Conservation (phyloP, 2,888 invertebrate genomes). For the Agrotis clavis region DNA sequence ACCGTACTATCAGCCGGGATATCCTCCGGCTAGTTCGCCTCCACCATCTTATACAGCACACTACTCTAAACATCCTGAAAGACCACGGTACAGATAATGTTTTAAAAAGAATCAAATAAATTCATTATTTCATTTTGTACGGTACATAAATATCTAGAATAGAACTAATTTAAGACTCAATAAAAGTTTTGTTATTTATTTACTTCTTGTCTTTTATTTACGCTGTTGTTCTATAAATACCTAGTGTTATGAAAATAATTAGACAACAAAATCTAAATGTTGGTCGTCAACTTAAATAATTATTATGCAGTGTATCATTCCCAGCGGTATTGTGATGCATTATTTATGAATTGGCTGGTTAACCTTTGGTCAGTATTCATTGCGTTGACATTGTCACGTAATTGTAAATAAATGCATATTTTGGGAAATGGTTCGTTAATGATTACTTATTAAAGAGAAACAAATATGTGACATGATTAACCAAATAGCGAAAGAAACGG, state of each 20-base stretch:
- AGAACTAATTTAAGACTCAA: conserved; percentile 2
- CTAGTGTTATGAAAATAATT: too few species aligned
- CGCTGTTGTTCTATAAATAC: not conserved
- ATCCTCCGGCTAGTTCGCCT: conserved; percentile 12
- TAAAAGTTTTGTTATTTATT: conserved; percentile 18
- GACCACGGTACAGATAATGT: conserved; percentile 33
- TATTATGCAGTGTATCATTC: conserved; percentile 4
- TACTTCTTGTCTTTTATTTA: conserved; percentile 10
- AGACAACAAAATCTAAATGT: not conserved
- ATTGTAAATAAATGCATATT: conserved; percentile 4
- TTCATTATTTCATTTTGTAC: too few species aligned
- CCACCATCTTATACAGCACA: conserved; percentile 26
- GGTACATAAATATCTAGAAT: not conserved
- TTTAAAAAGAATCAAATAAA: too few species aligned
- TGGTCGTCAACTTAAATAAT: not conserved
- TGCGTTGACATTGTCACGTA: not conserved
- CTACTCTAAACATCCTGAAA: conserved; percentile 38
- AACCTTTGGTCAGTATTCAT: conserved; percentile 21
- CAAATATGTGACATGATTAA: not conserved
- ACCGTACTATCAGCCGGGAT: conserved; percentile 30
- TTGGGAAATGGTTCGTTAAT: not conserved
- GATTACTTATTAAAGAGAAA: not conserved
- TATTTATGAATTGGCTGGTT: conserved; percentile 1
- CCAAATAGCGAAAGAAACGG: too few species aligned
- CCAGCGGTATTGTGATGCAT: not conserved